Evolutionary conservation across 2,888 invertebrate genomes (phyloP).

Genomic region (Drosophila colorata): DNA sequence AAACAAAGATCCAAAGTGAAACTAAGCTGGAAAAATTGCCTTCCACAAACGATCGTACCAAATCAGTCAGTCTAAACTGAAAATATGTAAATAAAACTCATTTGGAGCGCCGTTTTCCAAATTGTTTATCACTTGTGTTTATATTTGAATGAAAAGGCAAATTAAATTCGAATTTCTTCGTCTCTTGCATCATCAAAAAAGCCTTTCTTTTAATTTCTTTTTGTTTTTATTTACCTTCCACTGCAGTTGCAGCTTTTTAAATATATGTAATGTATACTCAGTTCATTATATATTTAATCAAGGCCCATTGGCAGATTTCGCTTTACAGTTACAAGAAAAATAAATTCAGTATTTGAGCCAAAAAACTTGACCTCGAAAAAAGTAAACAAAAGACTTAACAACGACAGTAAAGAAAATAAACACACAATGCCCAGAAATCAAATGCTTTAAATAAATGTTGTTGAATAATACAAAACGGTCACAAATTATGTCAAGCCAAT

Average conservation of each 20-base stretch:
- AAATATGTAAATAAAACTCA: slow-evolving; percentile 37
- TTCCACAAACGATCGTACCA: slow-evolving; percentile 10
- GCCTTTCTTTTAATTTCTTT: slow-evolving; percentile 43
- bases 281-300: slow-evolving; percentile 35
- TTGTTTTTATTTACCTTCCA: slow-evolving; percentile 10
- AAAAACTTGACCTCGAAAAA: slow-evolving; percentile 15
- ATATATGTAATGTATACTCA: neutral
- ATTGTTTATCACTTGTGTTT: slow-evolving; percentile 34
- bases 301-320: slow-evolving; percentile 65
- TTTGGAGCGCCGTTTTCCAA: slow-evolving; percentile 19
- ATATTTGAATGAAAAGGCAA: slow-evolving; percentile 30
- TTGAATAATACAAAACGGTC: slow-evolving; percentile 50
- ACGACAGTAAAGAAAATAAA: slow-evolving; percentile 26
- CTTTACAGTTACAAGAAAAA: slow-evolving; percentile 63
- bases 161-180: slow-evolving; percentile 27
- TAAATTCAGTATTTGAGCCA: slow-evolving; percentile 30
- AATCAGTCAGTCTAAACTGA: slow-evolving; percentile 12
- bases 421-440: slow-evolving; percentile 26
- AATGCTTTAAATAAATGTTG: slow-evolving; percentile 29
- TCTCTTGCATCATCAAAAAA: slow-evolving; percentile 48
- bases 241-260: slow-evolving; percentile 26
- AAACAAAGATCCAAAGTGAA: slow-evolving; percentile 45
- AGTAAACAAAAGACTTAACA: slow-evolving; percentile 33
- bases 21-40: slow-evolving; percentile 63
- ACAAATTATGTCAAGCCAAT: slow-evolving; percentile 56